A percentile compares a stretch with the other conserved stretches of the same genome.
Evolutionary conservation across 1,140 invertebrate genomes (phyloP).

Genomic region (Zophobas morio): DNA sequence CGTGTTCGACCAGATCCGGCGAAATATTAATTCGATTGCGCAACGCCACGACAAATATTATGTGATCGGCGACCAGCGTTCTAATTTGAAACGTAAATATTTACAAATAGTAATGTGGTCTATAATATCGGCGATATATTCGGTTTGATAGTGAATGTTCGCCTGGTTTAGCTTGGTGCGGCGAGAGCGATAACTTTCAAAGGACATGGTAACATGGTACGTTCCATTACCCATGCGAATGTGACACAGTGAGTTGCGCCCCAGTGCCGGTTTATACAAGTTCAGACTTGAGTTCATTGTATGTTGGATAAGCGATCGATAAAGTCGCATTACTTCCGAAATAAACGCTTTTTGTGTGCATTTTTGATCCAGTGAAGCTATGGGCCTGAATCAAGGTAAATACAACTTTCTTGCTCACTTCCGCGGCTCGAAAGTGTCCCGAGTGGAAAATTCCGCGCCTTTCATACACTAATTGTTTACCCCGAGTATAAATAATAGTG

Average conservation of each 20-base stretch:
- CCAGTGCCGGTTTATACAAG: constrained; percentile 26
- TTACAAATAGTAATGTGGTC: background rate
- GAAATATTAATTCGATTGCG: background rate
- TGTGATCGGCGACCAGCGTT: background rate
- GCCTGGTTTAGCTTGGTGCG: constrained; percentile 7
- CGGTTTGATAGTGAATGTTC: constrained; percentile 1
- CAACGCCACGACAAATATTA: background rate
- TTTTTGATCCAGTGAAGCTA: constrained; percentile 22
- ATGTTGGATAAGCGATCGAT: constrained; percentile 38
- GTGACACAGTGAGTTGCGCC: constrained; percentile 40
- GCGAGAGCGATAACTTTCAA: background rate
- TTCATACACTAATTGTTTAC: constrained; percentile 17
- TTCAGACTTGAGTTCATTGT: constrained; percentile 40
- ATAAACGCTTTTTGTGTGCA: constrained; percentile 33
- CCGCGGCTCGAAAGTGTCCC: constrained; percentile 4
- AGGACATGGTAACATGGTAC: background rate
- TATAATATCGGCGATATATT: background rate
- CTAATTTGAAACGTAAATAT: constrained; percentile 5
- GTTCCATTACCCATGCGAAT: constrained; percentile 38
- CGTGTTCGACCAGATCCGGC: background rate
- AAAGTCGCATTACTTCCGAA: constrained; percentile 46
- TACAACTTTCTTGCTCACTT: background rate
- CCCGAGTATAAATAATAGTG: constrained; percentile 28
- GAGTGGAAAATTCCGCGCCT: constrained; percentile 24
- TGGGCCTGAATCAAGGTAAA: constrained; percentile 34